Evolutionary conservation across 2,113 vertebrate species (phyloP).

Genomic region (Taurulus bubalis): DNA sequence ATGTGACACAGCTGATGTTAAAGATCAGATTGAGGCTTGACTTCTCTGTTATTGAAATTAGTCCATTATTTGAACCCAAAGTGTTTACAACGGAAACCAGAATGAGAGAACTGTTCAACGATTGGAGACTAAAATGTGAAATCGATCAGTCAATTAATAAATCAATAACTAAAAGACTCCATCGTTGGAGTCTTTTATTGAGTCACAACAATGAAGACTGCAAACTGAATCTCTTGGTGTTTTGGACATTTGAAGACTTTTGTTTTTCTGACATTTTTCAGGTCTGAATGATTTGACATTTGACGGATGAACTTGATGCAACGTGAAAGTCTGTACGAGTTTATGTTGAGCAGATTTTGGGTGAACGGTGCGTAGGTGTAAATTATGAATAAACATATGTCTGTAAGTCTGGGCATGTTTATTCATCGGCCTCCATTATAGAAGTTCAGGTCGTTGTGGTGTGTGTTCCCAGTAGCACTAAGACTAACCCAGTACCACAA

Average conservation of each 20-base stretch:
- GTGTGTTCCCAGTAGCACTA: background rate
- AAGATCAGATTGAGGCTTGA: no score
- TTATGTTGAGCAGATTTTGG: background rate
- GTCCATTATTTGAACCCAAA: no score
- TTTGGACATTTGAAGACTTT: background rate
- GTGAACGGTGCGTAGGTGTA: background rate
- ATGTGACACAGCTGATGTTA: no score
- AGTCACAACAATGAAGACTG: no score
- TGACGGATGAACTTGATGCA: no score
- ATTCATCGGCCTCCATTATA: background rate
- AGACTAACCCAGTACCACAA: no score
- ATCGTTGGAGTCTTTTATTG: no score
- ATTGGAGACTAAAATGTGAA: no score
- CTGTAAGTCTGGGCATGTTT: background rate
- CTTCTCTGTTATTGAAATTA: no score
- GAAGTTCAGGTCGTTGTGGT: background rate
- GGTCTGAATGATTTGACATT: background rate
- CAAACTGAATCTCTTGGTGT: background rate
- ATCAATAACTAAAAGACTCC: background rate
- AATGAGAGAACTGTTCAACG: no score
- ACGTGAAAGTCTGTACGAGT: background rate
- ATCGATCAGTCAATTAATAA: background rate
- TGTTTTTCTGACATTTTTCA: no score
- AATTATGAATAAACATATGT: background rate
- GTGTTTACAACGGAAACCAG: no score